Conservation (phyloP, 1,140 invertebrate genomes). For the Drosophila baimaii region DNA sequence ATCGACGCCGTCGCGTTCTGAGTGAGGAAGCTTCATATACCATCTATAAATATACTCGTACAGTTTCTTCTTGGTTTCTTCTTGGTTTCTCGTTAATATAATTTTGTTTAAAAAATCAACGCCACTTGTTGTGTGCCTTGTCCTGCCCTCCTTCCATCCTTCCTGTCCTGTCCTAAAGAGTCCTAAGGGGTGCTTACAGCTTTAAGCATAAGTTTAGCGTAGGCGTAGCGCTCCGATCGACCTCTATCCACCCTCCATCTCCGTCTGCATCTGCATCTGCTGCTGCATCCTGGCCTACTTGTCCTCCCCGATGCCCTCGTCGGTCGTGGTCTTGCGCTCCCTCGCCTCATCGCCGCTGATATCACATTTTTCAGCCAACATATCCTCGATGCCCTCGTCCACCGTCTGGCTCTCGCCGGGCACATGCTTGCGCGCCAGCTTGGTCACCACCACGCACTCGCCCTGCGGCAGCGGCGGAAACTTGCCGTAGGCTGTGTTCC, state of each 20-base stretch:
- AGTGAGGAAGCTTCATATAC: conserved; percentile 82
- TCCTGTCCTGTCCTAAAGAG: conserved; percentile 45
- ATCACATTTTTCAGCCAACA: conserved; percentile 84
- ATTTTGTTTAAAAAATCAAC: conserved; percentile 79
- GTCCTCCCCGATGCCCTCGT: conserved; percentile 83
- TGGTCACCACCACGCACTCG: conserved; percentile 58
- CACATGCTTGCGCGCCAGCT: conserved; percentile 56
- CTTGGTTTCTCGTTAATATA: conserved; percentile 54
- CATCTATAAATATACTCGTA: conserved; percentile 80
- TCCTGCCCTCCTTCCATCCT: conserved; percentile 19
- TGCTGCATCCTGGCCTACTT: conserved; percentile 62
- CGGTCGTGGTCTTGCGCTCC: conserved; percentile 78
- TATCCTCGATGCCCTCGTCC: conserved; percentile 83
- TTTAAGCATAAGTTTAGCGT: conserved; percentile 55
- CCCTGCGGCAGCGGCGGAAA: conserved; percentile 73
- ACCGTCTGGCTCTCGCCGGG: conserved; percentile 70
- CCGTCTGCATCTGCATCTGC: conserved; percentile 14
- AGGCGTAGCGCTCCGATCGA: conserved; percentile 58
- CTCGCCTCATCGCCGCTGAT: conserved; percentile 79
- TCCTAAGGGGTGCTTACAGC: conserved; percentile 53
- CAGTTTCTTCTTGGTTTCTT: conserved; percentile 47
- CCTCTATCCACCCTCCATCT: conserved; percentile 35
- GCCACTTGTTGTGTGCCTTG: conserved; percentile 68
- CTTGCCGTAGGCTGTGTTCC: conserved; percentile 70
- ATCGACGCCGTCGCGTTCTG: conserved; percentile 32